These are phyloP conservation scores for Acanthisitta chloris DNA, from an alignment of 2,113 vertebrate genomes.

Conservation along the genomic window DNA sequence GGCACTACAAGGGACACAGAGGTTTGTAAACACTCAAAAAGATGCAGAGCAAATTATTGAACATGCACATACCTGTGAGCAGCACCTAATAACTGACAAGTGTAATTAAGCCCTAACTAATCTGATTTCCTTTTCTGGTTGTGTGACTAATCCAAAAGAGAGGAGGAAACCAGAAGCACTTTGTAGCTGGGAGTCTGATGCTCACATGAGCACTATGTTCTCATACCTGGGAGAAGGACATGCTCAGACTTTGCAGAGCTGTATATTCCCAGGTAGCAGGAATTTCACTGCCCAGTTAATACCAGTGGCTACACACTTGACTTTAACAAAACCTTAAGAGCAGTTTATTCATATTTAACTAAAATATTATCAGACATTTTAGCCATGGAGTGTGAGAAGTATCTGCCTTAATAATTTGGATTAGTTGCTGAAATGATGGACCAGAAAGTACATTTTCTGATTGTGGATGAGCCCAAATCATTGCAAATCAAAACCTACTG, in stretches of 20 bases:
- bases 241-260: background rate
- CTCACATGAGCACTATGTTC: rapidly evolving
- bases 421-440: background rate
- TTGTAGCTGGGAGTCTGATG: background rate
- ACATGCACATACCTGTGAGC: background rate
- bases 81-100: background rate
- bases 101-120: background rate
- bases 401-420: background rate
- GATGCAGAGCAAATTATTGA: background rate
- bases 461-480: background rate
- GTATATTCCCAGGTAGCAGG: background rate
- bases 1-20: background rate
- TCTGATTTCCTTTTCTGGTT: background rate
- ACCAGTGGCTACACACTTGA: background rate
- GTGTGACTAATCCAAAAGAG: background rate
- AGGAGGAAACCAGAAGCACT: background rate
- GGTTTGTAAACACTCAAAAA: background rate
- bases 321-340: background rate
- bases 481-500: background rate
- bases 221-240: background rate
- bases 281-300: background rate
- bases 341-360: background rate
- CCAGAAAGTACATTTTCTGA: background rate
- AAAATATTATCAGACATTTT: background rate
- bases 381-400: background rate